phyloP scores from a whole-genome alignment of 2,113 vertebrate species.

The Hemiprocne comata region DNA sequence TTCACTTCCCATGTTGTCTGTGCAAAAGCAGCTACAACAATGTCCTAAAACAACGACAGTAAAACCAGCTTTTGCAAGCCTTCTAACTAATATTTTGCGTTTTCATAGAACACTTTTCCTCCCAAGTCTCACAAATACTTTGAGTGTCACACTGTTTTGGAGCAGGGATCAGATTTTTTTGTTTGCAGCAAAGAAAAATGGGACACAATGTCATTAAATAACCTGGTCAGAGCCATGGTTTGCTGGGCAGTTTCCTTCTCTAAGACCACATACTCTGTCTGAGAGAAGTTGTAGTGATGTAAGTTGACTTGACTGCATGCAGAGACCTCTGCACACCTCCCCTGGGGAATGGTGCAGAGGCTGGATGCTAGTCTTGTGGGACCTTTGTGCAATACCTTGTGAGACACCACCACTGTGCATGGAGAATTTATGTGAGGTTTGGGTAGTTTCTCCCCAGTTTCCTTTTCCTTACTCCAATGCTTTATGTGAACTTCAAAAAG shows the following conservation, averaged over 20 bases:
- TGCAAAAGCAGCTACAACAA: background rate
- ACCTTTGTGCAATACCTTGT: background rate
- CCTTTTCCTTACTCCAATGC: background rate
- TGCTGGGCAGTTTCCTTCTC: background rate
- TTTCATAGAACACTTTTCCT: background rate
- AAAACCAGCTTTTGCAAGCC: background rate
- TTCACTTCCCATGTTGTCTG: background rate
- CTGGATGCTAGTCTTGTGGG: background rate
- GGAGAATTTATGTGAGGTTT: background rate
- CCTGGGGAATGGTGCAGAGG: background rate
- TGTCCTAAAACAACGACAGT: background rate
- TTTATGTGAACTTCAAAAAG: background rate
- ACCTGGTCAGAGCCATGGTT: background rate
- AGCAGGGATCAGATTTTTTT: background rate
- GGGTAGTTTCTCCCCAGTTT: background rate
- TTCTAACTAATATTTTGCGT: background rate
- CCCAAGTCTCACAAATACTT: background rate
- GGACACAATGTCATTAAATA: background rate
- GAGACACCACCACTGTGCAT: background rate
- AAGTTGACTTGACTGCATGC: background rate
- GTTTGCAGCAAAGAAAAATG: background rate
- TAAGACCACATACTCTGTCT: background rate
- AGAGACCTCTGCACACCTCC: fast-evolving
- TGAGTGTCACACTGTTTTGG: background rate
- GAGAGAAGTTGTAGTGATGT: background rate